Evolutionary conservation across 2,113 vertebrate species (phyloP), one percentile per base, ranked within the genome.

Genomic region (Stegostoma tigrinum): DNA sequence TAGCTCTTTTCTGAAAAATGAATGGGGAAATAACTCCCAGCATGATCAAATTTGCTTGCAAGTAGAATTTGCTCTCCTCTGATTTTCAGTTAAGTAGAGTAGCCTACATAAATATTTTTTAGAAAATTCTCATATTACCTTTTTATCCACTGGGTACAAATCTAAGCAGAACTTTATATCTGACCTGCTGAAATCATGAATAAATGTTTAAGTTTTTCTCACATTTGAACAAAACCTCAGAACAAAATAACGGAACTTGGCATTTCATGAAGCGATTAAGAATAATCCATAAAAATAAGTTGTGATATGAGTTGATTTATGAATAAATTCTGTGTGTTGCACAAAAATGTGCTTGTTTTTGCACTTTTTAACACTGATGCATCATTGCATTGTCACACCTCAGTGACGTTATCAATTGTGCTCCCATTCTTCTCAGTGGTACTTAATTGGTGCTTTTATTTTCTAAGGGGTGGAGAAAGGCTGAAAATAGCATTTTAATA

Each of bases 31-130:
- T 66, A 66, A 93, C 38, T 93, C 61, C 61, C 61, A 67, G 55
- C 61, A 93, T 34, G 34, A 93, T 67, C 89, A 38, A 93, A 93
- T 61, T 66, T 93, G 64, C 89, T 83, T 83, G 64, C 6, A 93
- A 93, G 1, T 93, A 61, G 38, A 93, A 61, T 61, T 38, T 14
- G 34, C 61, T 66, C 61, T 93, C 89, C 89, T 67, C 64, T 66
- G 61, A 66, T 61, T 93, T 93, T 19, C 89, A 38, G 89, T 93
- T 93, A 93, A 93, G 89, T 93, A 93, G 89, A 67, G 89, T 93
- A 93, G 89, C 61, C 89, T 93, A 61, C 38, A 93, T 64, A 93
- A 93, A 93, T 93, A 93, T 93, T 93, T 93, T 93, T 67, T 61
- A 93, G 61, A 66, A 93, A 93, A 61, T 93, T 61, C 61, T 93